These are phyloP conservation scores for Desmodus rotundus DNA, from an alignment of 2,113 vertebrate genomes.

Conservation along the genomic window DNA sequence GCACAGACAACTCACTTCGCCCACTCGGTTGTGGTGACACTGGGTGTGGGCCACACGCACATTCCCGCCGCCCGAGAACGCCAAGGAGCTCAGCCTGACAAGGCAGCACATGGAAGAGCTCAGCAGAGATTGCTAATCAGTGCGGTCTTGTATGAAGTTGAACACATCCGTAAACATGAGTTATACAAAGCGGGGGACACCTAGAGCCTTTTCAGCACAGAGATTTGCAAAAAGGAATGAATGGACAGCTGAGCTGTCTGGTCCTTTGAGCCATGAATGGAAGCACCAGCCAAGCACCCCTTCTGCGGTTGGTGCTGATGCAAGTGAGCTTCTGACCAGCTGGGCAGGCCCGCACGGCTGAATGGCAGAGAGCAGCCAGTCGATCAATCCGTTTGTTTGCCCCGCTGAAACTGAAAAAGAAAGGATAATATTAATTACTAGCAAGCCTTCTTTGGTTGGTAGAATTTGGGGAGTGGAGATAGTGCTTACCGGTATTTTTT, in stretches of 20 bases:
- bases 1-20: background rate
- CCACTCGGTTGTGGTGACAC: too few species aligned
- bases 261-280: background rate
- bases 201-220: background rate
- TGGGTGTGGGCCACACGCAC: background rate
- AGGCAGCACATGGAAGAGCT: rapidly evolving
- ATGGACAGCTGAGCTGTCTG: background rate
- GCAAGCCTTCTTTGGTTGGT: background rate
- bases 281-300: too few species aligned
- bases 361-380: too few species aligned
- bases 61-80: background rate
- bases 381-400: background rate
- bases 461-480: background rate
- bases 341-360: too few species aligned
- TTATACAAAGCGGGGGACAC: background rate
- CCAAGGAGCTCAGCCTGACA: background rate
- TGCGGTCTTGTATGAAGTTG: background rate
- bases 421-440: background rate
- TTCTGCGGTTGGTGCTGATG: too few species aligned
- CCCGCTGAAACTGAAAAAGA: background rate
- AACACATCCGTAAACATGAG: background rate
- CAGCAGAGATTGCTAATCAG: background rate
- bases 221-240: background rate
- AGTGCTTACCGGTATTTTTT: background rate
- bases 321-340: too few species aligned